Evolutionary conservation across 2,888 invertebrate genomes (phyloP), one percentile per base, ranked within the genome.

Genomic region (Leucoma salicis): DNA sequence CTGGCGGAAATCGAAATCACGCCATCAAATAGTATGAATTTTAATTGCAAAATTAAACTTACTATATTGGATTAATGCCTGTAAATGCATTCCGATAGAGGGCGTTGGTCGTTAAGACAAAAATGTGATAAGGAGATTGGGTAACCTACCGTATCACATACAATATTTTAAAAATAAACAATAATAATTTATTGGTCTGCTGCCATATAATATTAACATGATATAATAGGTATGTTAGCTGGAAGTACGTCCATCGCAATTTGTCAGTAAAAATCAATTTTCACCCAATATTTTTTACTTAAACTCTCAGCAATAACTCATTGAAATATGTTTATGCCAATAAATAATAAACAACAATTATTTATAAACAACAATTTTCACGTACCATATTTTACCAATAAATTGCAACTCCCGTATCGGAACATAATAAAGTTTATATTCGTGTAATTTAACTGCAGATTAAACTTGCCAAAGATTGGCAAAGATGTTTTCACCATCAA

Each of bases 261-360:
- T 32, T 42, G 46, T 55, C 44, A 53, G 45, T 63, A 76, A 36
- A 74, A 70, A 78, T 79, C 78, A 81, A 83, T 86, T 85, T 84
- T 74, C 76, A 74, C 73, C 62, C 65, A 66, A 75, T 74, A 75
- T 79, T 77, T 80, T 74, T n/a, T n/a, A n/a, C n/a, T n/a, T 69
- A 63, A 70, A 68, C 70, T 74, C 72, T 58, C 70, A 14, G 65
- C 72, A 67, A 77, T 82, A 82, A 79, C 67, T 82, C 70, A 74
- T 59, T 56, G 67, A 70, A 21, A 8, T 8, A 74, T 70, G 66
- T 60, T 63, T 79, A 69, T 74, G 70, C 82, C 79, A 82, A 85
- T 84, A 85, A 82, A 82, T 77, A 76, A 78, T 81, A 80, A 80
- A 79, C 64, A 77, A n/a, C n/a, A n/a, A n/a, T n/a, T n/a, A n/a